Evolutionary conservation across 2,888 invertebrate genomes (phyloP).

Genomic region (Phoronis australis): DNA sequence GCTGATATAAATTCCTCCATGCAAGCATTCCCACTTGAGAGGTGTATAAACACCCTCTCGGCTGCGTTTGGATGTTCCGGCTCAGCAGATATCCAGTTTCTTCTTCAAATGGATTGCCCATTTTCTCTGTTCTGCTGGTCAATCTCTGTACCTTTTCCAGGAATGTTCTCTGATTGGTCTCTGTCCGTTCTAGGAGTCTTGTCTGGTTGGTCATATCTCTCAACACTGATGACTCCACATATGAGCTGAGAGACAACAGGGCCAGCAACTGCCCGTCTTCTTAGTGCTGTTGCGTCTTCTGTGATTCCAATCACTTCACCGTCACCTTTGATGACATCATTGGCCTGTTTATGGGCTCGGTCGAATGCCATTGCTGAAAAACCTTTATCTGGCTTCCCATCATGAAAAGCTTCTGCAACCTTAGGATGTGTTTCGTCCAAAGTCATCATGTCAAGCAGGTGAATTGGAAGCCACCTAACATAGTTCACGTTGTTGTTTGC

Average conservation of each 20-base stretch:
- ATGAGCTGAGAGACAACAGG: slow-evolving; percentile 16
- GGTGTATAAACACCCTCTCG: too few species aligned
- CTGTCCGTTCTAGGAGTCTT: slow-evolving; percentile 6
- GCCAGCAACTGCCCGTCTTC: slow-evolving; percentile 26
- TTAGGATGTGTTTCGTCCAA: slow-evolving; percentile 16
- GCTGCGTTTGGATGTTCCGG: too few species aligned
- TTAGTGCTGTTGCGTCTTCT: slow-evolving; percentile 17
- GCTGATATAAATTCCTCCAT: too few species aligned
- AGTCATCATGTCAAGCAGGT: slow-evolving; percentile 19
- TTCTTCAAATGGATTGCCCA: slow-evolving; percentile 17
- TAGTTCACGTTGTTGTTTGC: slow-evolving; percentile 18
- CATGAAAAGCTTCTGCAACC: slow-evolving; percentile 16
- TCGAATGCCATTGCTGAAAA: slow-evolving; percentile 22
- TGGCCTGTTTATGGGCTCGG: slow-evolving; percentile 26
- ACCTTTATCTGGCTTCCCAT: slow-evolving; percentile 18
- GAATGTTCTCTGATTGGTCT: slow-evolving; percentile 9
- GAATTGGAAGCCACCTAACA: slow-evolving; percentile 23
- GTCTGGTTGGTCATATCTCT: too few species aligned
- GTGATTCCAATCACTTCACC: slow-evolving; percentile 22
- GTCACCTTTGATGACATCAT: slow-evolving; percentile 24
- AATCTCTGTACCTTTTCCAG: slow-evolving; percentile 14
- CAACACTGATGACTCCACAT: too few species aligned
- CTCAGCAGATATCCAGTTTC: too few species aligned
- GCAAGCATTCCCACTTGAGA: too few species aligned
- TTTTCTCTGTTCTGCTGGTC: slow-evolving; percentile 4